phyloP scores from a whole-genome alignment of 2,113 vertebrate genomes.

The Condylura cristata region DNA sequence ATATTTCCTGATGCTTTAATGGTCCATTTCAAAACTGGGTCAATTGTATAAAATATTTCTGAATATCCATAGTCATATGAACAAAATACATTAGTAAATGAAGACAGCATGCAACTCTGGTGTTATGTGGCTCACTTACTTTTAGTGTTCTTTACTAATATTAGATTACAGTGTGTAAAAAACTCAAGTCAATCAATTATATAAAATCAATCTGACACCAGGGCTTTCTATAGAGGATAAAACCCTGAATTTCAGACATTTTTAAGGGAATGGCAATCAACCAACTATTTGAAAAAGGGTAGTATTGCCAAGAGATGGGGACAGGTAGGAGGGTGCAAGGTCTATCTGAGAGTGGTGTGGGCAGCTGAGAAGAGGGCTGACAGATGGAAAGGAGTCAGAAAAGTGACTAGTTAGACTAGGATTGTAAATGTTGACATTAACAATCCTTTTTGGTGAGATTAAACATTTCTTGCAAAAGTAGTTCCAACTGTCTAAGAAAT shows the following conservation, averaged over 20 bases:
- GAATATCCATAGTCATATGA: background rate
- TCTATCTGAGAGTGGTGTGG: background rate
- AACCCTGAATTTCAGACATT: background rate
- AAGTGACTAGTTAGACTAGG: background rate
- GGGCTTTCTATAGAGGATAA: background rate
- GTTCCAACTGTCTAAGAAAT: background rate
- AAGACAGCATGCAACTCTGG: background rate
- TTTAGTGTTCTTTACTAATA: background rate
- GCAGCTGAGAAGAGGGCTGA: background rate
- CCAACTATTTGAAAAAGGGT: background rate
- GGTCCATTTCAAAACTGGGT: background rate
- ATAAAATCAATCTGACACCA: slow-evolving; percentile 15
- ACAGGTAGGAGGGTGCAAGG: background rate
- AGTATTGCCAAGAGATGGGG: background rate
- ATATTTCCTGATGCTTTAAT: background rate
- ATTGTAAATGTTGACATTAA: background rate
- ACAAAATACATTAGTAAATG: background rate
- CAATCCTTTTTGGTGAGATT: background rate
- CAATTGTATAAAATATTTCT: background rate
- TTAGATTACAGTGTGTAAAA: background rate
- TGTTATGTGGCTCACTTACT: background rate
- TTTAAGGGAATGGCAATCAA: background rate
- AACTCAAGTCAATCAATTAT: background rate
- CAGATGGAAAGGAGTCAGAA: background rate
- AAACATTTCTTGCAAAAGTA: background rate